Conservation (phyloP, 2,797 vertebrate species). For the Sebastes baramenuke region DNA sequence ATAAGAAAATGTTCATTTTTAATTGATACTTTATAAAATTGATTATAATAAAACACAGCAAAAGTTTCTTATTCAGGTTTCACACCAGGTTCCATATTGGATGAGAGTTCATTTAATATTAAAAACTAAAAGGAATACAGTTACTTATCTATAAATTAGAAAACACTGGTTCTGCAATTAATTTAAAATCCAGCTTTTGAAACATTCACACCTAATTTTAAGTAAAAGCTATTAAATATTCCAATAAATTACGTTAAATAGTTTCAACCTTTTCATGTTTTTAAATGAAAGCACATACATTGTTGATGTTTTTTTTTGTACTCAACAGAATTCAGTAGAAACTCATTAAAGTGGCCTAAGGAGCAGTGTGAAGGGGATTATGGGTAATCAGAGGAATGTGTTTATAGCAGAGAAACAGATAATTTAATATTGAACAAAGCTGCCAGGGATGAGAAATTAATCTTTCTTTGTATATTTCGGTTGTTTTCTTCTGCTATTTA, state of each 20-base stretch:
- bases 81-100: background rate
- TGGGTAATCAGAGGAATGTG: conserved; percentile 24
- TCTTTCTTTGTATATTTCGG: conserved; percentile 57
- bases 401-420: background rate
- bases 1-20: background rate
- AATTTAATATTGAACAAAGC: conserved; percentile 9
- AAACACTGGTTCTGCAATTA: background rate
- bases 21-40: background rate
- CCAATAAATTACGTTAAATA: background rate
- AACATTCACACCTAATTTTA: background rate
- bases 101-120: background rate
- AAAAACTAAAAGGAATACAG: background rate
- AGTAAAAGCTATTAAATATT: background rate
- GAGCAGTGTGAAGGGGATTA: background rate
- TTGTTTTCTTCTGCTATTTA: conserved; percentile 60
- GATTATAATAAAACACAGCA: background rate
- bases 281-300: background rate
- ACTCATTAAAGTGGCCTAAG: background rate
- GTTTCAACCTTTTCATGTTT: background rate
- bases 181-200: background rate
- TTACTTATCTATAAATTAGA: background rate
- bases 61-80: background rate
- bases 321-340: background rate
- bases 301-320: background rate
- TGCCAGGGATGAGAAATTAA: conserved; percentile 20